phyloP scores from a whole-genome alignment of 2,113 vertebrate species.

The Rhagologus leucostigma region DNA sequence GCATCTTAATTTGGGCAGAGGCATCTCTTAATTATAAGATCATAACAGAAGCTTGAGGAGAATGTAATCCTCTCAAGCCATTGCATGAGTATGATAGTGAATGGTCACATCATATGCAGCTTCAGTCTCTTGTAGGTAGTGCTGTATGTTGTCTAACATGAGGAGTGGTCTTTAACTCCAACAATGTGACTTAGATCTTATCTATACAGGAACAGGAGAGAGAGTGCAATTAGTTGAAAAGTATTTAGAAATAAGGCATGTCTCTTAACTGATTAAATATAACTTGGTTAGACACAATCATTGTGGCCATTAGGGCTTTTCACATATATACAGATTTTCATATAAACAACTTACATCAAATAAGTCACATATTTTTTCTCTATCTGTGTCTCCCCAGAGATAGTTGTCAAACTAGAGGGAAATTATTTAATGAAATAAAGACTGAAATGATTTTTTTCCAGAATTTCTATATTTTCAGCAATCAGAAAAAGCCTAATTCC shows the following conservation, averaged over 20 bases:
- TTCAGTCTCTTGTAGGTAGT: not conserved
- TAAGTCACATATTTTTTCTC: not conserved
- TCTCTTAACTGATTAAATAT: not conserved
- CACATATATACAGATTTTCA: not conserved
- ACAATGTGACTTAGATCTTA: not conserved
- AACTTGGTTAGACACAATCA: not conserved
- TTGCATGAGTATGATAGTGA: not conserved
- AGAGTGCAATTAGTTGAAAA: not conserved
- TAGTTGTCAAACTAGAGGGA: not conserved
- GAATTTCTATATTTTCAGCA: not conserved
- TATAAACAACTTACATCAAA: not conserved
- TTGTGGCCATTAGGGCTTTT: not conserved
- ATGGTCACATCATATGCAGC: not conserved
- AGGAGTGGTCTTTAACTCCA: not conserved
- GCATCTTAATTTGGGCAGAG: not conserved
- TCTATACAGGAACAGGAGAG: not conserved
- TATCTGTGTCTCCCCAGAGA: not conserved
- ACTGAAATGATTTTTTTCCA: not conserved
- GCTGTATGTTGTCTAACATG: not conserved
- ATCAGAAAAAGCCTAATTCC: not conserved
- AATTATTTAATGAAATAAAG: not conserved
- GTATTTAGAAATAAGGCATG: not conserved
- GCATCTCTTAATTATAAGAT: not conserved
- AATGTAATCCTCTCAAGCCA: not conserved
- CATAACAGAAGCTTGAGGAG: not conserved